phyloP scores from a whole-genome alignment of 2,113 vertebrate species.

The Larimichthys crocea region DNA sequence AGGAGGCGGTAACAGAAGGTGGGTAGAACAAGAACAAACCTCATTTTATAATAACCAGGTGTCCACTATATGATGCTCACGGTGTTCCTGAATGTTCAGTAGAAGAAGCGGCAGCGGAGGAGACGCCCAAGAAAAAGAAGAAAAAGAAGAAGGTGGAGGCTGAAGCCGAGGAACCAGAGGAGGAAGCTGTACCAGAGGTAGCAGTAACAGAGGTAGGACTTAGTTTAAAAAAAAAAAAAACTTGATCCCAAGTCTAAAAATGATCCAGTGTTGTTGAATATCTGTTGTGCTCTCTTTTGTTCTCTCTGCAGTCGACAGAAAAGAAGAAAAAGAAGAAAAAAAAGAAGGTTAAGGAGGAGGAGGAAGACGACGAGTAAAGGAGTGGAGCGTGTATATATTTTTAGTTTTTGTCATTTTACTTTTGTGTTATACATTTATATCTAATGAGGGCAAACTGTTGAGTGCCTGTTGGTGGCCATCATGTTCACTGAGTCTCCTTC shows the following conservation, averaged over 20 bases:
- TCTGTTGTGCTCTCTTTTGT: not conserved
- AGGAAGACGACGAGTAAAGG: conserved; percentile 73
- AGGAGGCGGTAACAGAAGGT: conserved; percentile 80
- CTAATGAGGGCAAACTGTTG: not conserved
- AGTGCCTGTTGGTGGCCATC: conserved; percentile 8
- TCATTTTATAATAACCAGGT: not conserved
- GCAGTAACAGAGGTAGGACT: conserved; percentile 66
- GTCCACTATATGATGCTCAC: not conserved
- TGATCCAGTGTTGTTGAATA: not conserved
- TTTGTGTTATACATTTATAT: conserved; percentile 44
- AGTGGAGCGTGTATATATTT: conserved; percentile 42
- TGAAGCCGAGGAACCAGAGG: conserved; percentile 65
- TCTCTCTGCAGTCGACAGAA: conserved; percentile 86
- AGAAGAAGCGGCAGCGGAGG: conserved; percentile 72
- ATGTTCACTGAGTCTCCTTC: not conserved
- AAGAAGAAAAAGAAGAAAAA: conserved; percentile 90
- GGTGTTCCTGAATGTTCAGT: not conserved
- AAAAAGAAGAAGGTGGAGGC: conserved; percentile 87
- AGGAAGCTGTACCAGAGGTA: conserved; percentile 50
- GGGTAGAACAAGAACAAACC: not conserved
- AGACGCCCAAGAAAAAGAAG: conserved; percentile 88
- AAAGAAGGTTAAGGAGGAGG: conserved; percentile 77
- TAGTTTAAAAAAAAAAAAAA: too few species aligned
- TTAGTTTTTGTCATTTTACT: conserved; percentile 46
- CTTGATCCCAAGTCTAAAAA: not conserved